phyloP scores from a whole-genome alignment of 2,888 invertebrate species.

The Amiota communis region DNA sequence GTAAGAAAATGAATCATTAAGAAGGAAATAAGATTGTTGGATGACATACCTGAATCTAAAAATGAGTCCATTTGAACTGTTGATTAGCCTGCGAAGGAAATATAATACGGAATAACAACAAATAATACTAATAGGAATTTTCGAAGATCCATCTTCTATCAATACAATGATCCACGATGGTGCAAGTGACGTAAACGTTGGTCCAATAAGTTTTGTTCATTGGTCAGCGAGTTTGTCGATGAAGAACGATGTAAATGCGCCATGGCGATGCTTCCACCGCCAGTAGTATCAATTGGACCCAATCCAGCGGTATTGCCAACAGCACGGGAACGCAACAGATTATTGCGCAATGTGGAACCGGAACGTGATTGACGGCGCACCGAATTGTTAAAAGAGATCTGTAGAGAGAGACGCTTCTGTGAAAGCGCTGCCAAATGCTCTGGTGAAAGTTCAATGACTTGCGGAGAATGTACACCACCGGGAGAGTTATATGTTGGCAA shows the following conservation, averaged over 20 bases:
- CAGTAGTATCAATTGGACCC: conserved; percentile 44
- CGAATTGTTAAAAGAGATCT: conserved; percentile 69
- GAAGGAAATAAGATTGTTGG: no score
- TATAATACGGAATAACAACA: no score
- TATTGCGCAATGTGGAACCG: conserved; percentile 65
- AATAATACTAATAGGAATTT: neutral
- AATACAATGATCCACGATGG: conserved; percentile 69
- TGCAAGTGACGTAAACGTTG: conserved; percentile 64
- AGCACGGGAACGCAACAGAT: conserved; percentile 66
- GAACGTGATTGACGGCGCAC: conserved; percentile 58
- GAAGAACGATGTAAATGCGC: conserved; percentile 68
- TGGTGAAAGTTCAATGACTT: conserved; percentile 70
- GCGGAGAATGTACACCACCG: conserved; percentile 44
- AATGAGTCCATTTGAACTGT: no score
- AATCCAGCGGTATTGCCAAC: conserved; percentile 52
- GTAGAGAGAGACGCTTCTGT: conserved; percentile 70
- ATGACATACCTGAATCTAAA: no score
- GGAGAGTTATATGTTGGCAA: neutral
- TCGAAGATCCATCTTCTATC: conserved; percentile 28
- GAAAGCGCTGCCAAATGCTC: conserved; percentile 71
- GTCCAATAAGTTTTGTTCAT: conserved; percentile 61
- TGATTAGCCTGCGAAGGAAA: no score
- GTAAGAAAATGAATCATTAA: no score
- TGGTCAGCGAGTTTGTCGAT: conserved; percentile 60
- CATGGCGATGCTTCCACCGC: conserved; percentile 35